Percentiles rank a stretch among this genome's conserved stretches.
Evolutionary conservation across 2,113 vertebrate genomes (phyloP).

Genomic region (Hiodon alosoides): DNA sequence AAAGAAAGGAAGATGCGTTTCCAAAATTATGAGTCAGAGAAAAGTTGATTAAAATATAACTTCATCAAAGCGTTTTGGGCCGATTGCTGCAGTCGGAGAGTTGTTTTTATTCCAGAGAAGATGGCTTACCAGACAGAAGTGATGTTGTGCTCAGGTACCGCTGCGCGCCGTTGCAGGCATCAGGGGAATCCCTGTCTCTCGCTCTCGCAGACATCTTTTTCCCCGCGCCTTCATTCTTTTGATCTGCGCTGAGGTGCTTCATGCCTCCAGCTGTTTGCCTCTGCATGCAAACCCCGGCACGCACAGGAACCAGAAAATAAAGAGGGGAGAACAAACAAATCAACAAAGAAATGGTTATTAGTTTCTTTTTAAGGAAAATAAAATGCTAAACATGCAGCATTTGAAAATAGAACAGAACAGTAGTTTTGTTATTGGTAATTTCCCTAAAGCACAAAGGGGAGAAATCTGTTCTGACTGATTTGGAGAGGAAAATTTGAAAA

Average conservation of each 20-base stretch:
- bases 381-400: neutral
- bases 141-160: slow-evolving; percentile 20
- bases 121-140: slow-evolving; percentile 31
- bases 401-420: neutral
- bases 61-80: slow-evolving; percentile 43
- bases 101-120: slow-evolving; percentile 23
- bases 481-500: neutral
- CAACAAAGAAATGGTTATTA: slow-evolving; percentile 23
- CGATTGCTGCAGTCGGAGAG: slow-evolving; percentile 18
- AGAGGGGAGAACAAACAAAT: slow-evolving; percentile 19
- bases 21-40: neutral
- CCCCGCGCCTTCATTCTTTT: slow-evolving; percentile 28
- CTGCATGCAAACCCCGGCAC: slow-evolving; percentile 29
- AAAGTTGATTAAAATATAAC: slow-evolving; percentile 36
- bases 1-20: neutral
- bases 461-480: neutral
- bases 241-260: slow-evolving; percentile 35
- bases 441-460: neutral
- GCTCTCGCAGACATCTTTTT: slow-evolving; percentile 36
- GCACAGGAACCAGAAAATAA: slow-evolving; percentile 26
- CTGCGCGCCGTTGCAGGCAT: slow-evolving; percentile 21
- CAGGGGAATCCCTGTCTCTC: slow-evolving; percentile 27
- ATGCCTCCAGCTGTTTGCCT: slow-evolving; percentile 26
- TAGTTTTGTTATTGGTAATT: slow-evolving; percentile 4
- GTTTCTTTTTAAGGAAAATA: slow-evolving; percentile 24